Percentiles rank a stretch among this genome's conserved stretches.
Conservation (phyloP, 2,113 vertebrate genomes). For the Entelurus aequoreus region DNA sequence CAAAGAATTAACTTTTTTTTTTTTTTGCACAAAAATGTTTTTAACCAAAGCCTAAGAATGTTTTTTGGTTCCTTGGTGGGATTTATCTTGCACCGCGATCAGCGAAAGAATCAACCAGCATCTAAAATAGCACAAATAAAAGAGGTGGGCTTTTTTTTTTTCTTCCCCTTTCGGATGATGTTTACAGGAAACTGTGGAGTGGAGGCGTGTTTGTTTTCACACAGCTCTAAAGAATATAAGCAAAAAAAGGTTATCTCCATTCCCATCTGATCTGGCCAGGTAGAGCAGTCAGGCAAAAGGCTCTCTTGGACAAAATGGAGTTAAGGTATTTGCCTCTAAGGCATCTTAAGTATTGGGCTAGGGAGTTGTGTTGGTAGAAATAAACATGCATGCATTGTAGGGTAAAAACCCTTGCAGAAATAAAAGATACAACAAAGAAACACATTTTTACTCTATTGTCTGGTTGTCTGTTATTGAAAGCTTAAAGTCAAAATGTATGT, state of each 20-base stretch:
- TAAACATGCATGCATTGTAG: background rate
- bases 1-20: constrained; percentile 42
- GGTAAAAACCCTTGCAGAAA: constrained; percentile 11
- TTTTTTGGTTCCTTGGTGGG: constrained; percentile 41
- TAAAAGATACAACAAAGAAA: background rate
- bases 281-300: constrained; percentile 46
- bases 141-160: constrained; percentile 11
- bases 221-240: constrained; percentile 49
- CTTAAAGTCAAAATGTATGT: constrained; percentile 26
- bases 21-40: constrained; percentile 38
- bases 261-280: constrained; percentile 64
- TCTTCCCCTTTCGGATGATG: background rate
- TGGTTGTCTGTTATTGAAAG: constrained; percentile 14
- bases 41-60: constrained; percentile 28
- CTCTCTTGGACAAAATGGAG: constrained; percentile 50
- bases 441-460: constrained; percentile 9
- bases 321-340: constrained; percentile 67
- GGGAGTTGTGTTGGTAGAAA: constrained; percentile 1
- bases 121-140: constrained; percentile 41
- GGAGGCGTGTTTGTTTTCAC: constrained; percentile 68
- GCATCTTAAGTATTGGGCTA: constrained; percentile 47
- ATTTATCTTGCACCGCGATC: constrained; percentile 24
- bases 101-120: constrained; percentile 20
- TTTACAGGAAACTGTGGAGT: constrained; percentile 46
- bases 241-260: constrained; percentile 56